A percentile compares a stretch with the other conserved stretches of the same genome.
These are phyloP conservation scores for Deroplatys truncata DNA, from an alignment of 2,888 invertebrate genomes.

Conservation along the genomic window DNA sequence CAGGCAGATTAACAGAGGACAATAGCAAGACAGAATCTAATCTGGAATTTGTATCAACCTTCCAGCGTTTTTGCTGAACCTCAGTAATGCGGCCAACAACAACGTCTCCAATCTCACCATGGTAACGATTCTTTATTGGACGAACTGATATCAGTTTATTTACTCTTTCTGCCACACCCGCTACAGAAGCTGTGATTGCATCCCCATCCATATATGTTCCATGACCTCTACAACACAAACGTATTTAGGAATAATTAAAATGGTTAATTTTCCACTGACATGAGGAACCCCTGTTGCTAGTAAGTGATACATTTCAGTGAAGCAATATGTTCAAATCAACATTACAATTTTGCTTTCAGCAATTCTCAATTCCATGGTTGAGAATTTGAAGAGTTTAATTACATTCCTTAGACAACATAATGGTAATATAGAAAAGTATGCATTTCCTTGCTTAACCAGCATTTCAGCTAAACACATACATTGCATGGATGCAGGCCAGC, in stretches of 20 bases:
- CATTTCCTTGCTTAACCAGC: too few relatives aligned
- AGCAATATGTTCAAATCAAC: too few relatives aligned
- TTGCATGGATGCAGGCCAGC: too few relatives aligned
- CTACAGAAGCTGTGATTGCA: conserved; percentile 84
- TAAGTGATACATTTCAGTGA: too few relatives aligned
- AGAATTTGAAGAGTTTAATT: too few relatives aligned
- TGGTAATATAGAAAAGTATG: too few relatives aligned
- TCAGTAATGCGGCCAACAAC: conserved; percentile 92
- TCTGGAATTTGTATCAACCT: conserved; percentile 89
- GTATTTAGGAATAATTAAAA: background rate
- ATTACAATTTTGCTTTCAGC: too few relatives aligned
- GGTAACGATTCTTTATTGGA: conserved; percentile 86
- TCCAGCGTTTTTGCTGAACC: conserved; percentile 93
- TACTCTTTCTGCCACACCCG: conserved; percentile 89
- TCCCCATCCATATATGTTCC: conserved; percentile 87
- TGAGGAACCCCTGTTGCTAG: too few relatives aligned
- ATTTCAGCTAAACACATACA: too few relatives aligned
- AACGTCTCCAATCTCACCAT: conserved; percentile 94
- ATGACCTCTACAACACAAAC: conserved; percentile 70
- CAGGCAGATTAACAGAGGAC: conserved; percentile 95
- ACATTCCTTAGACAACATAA: too few relatives aligned
- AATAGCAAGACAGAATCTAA: conserved; percentile 81
- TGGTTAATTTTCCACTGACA: background rate
- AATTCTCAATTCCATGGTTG: too few relatives aligned
- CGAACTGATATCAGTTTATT: conserved; percentile 91